A percentile compares a stretch with the other conserved stretches of the same genome.
Conservation (phyloP, 2,113 vertebrate genomes). For the Meriones unguiculatus region DNA sequence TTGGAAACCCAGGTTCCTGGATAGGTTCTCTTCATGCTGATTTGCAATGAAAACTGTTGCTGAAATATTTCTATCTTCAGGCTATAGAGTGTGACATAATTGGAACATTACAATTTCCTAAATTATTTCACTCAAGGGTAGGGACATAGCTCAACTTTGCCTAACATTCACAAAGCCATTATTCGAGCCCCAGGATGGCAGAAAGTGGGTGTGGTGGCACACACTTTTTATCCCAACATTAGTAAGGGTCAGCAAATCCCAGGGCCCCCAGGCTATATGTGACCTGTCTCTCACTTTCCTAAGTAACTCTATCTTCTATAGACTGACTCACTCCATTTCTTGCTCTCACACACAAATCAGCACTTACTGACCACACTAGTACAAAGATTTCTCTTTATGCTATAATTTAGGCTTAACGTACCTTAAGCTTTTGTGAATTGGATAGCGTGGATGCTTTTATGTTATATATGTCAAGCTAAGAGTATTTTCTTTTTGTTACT, state of each 20-base stretch:
- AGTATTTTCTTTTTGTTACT: neutral
- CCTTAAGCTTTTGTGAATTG: constrained; percentile 22
- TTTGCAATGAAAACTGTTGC: constrained; percentile 3
- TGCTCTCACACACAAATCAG: neutral
- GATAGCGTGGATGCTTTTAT: neutral
- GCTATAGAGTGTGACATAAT: neutral
- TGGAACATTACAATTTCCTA: neutral
- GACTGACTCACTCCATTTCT: neutral
- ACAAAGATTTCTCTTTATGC: constrained; percentile 5
- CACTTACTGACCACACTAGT: neutral
- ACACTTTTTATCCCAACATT: neutral
- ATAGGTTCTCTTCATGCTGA: constrained; percentile 12
- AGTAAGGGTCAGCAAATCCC: neutral
- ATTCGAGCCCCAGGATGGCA: neutral
- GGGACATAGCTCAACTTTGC: neutral
- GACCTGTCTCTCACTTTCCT: neutral
- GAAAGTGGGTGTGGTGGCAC: neutral
- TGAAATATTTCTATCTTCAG: neutral
- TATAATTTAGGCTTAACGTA: neutral
- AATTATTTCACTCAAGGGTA: neutral
- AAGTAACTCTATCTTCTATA: neutral
- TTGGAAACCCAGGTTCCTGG: neutral
- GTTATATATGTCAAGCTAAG: neutral
- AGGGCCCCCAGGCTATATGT: neutral
- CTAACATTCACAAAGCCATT: neutral